These are phyloP conservation scores for Iphiclides podalirius DNA, from an alignment of 2,888 invertebrate species.

Conservation along the genomic window DNA sequence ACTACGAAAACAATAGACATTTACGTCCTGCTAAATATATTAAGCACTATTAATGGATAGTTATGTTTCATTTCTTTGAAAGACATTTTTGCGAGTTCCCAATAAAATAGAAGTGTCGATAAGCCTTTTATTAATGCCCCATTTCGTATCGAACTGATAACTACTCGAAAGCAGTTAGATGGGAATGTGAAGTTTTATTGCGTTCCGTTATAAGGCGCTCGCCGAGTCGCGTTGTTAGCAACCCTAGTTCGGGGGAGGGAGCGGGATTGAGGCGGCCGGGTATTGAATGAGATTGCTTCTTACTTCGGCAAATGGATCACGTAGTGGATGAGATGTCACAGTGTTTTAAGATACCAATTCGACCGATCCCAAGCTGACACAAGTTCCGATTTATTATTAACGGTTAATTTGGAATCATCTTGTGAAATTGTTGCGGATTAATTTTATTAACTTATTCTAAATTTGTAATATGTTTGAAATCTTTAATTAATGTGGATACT, in stretches of 20 bases:
- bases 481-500: too few relatives aligned
- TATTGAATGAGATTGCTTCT: constrained; percentile 82
- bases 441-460: too few relatives aligned
- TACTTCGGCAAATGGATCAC: constrained; percentile 81
- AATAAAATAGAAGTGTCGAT: constrained; percentile 1
- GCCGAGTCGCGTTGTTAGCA: constrained; percentile 72
- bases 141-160: constrained; percentile 66
- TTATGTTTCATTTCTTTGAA: too few relatives aligned
- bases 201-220: constrained; percentile 63
- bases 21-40: too few relatives aligned
- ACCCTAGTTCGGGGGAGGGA: constrained; percentile 49
- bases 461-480: too few relatives aligned
- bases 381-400: constrained; percentile 24
- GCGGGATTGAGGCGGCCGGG: constrained; percentile 51
- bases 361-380: constrained; percentile 48
- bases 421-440: too few relatives aligned
- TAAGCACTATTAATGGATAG: too few relatives aligned
- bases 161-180: constrained; percentile 72
- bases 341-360: constrained; percentile 80
- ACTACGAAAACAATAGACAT: too few relatives aligned
- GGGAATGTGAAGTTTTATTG: constrained; percentile 76
- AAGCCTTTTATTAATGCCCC: constrained; percentile 48
- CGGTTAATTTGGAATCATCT: constrained; percentile 21
- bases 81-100: too few relatives aligned
- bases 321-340: constrained; percentile 81